phyloP scores from a whole-genome alignment of 2,888 invertebrate genomes.

The Drosophila subquinaria region DNA sequence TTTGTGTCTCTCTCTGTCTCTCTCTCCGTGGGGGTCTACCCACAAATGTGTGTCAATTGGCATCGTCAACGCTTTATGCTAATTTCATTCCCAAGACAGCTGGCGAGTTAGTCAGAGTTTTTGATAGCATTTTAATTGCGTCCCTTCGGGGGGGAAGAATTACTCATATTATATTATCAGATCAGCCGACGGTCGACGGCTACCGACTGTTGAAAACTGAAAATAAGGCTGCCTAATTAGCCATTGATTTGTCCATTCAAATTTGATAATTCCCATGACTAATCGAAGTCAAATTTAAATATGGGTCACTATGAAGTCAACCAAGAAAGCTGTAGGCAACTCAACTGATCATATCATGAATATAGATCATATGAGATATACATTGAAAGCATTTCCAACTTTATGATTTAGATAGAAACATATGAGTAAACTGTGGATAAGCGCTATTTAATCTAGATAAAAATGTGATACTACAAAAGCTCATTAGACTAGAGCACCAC shows the following conservation, averaged over 20 bases:
- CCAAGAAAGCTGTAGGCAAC: not conserved
- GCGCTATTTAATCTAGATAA: slow-evolving; percentile 46
- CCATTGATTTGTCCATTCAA: slow-evolving; percentile 71
- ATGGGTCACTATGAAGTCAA: slow-evolving; percentile 46
- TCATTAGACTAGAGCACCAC: slow-evolving; percentile 27
- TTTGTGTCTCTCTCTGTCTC: not conserved
- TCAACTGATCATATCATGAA: slow-evolving; percentile 4
- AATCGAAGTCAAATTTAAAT: slow-evolving; percentile 49
- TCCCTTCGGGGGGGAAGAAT: slow-evolving; percentile 34
- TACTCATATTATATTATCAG: slow-evolving; percentile 33
- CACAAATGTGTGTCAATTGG: slow-evolving; percentile 23
- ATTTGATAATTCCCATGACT: slow-evolving; percentile 74
- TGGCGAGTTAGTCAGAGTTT: slow-evolving; percentile 13
- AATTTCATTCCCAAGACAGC: slow-evolving; percentile 7
- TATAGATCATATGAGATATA: slow-evolving; percentile 12
- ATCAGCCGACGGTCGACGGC: slow-evolving; percentile 46
- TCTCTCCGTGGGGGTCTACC: slow-evolving; percentile 8
- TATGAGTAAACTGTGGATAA: slow-evolving; percentile 23
- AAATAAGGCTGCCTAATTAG: slow-evolving; percentile 59
- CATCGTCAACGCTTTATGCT: slow-evolving; percentile 11
- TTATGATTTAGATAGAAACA: slow-evolving; percentile 15
- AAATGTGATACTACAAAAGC: slow-evolving; percentile 12
- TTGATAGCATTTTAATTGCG: slow-evolving; percentile 75
- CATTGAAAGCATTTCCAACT: not conserved
- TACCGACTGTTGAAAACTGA: slow-evolving; percentile 39